These are phyloP conservation scores for Escarpia spicata DNA, from an alignment of 2,888 invertebrate species.

Conservation along the genomic window DNA sequence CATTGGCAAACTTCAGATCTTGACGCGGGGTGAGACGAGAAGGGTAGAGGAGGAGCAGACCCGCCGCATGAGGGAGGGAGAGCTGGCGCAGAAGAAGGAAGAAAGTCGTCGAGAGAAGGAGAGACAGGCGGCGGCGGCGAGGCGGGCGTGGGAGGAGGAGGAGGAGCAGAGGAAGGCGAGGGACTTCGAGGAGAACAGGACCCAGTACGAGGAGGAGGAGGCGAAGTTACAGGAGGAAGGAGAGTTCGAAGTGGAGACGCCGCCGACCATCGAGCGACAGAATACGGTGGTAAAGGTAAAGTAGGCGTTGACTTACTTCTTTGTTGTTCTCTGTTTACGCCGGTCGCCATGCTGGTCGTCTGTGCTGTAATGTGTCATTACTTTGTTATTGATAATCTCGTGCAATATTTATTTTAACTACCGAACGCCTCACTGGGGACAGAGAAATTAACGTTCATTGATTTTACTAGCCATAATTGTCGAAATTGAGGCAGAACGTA, in stretches of 20 bases:
- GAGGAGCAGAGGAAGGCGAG: constrained; percentile 23
- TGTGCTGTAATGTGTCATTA: neutral
- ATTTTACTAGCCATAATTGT: neutral
- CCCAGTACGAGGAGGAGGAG: constrained; percentile 20
- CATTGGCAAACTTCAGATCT: neutral
- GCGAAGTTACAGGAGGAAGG: constrained; percentile 28
- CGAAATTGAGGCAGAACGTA: too few species aligned
- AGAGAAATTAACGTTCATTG: neutral
- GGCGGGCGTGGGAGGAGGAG: constrained; percentile 24
- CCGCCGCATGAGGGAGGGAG: neutral
- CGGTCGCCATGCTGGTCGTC: neutral
- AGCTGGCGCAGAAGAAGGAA: neutral
- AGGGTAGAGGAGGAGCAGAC: neutral
- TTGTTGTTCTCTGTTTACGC: neutral
- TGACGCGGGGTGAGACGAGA: neutral
- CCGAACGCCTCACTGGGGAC: neutral
- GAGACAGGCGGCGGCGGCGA: constrained; percentile 25
- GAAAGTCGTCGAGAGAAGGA: neutral
- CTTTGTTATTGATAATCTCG: neutral
- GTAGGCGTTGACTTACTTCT: neutral
- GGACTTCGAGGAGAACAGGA: neutral
- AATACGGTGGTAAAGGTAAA: neutral
- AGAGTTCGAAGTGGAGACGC: neutral
- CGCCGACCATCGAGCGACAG: constrained; percentile 23
- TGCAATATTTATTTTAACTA: neutral